Evolutionary conservation across 2,888 invertebrate genomes (phyloP).

Genomic region (Stenodera caucasica): DNA sequence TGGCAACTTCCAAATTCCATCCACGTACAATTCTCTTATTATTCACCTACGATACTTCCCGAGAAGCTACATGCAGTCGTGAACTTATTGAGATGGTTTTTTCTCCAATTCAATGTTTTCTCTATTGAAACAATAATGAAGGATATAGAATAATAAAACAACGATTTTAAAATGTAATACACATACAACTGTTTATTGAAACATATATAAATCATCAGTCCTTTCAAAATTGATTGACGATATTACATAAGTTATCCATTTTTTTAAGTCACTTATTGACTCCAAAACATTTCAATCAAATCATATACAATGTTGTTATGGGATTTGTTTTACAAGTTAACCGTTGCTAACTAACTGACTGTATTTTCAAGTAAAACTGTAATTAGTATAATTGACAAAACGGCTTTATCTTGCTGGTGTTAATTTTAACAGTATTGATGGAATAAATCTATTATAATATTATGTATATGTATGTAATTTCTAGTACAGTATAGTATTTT

Average conservation of each 20-base stretch:
- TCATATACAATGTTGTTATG: neutral
- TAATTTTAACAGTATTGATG: slow-evolving; percentile 16
- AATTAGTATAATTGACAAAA: neutral
- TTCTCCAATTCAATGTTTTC: no score
- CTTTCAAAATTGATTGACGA: slow-evolving; percentile 50
- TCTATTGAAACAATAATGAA: no score
- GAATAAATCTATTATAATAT: slow-evolving; percentile 6
- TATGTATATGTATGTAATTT: slow-evolving; percentile 38
- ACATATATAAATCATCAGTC: slow-evolving; percentile 62
- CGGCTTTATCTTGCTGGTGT: slow-evolving; percentile 1
- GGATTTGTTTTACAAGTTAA: neutral
- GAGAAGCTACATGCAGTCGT: no score
- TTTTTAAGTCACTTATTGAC: slow-evolving; percentile 36
- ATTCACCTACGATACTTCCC: no score
- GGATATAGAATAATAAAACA: slow-evolving; percentile 17
- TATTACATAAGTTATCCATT: slow-evolving; percentile 39
- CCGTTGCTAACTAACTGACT: neutral
- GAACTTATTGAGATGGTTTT: no score
- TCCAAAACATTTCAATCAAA: slow-evolving; percentile 27
- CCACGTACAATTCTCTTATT: no score
- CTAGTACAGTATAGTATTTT: slow-evolving; percentile 44
- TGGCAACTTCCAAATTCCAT: no score
- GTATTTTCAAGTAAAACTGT: neutral
- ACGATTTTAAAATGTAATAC: slow-evolving; percentile 58
- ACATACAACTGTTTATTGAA: slow-evolving; percentile 70